These are phyloP conservation scores for Pristionchus pacificus DNA, from an alignment of 1,140 invertebrate species.

Conservation along the genomic window DNA sequence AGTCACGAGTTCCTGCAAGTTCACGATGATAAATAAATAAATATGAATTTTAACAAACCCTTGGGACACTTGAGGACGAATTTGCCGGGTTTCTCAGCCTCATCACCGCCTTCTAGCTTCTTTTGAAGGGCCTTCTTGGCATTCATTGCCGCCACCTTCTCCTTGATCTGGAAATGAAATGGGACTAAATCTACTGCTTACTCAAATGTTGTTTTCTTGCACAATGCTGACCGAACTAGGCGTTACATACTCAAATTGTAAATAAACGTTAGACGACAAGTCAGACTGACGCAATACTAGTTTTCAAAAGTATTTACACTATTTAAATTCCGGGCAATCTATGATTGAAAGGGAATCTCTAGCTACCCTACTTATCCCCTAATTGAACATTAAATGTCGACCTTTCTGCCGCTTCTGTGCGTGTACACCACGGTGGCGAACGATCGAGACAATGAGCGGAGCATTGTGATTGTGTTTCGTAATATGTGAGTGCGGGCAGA, in stretches of 20 bases:
- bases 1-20: slow-evolving; percentile 84
- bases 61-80: slow-evolving; percentile 47
- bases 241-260: too few species aligned
- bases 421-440: slow-evolving; percentile 30
- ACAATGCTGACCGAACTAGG: too few species aligned
- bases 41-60: slow-evolving; percentile 31
- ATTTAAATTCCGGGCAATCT: too few species aligned
- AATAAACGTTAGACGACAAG: neutral
- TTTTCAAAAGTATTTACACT: too few species aligned
- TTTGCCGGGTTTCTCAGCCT: slow-evolving; percentile 21
- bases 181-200: neutral
- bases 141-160: slow-evolving; percentile 22
- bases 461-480: neutral
- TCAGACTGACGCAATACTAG: neutral
- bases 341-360: too few species aligned
- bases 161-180: slow-evolving; percentile 35
- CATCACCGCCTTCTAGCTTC: slow-evolving; percentile 22
- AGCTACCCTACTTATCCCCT: too few species aligned
- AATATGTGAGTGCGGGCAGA: neutral
- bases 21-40: neutral
- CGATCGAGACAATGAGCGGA: neutral
- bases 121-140: too few species aligned
- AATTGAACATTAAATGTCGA: too few species aligned
- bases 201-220: neutral
- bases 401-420: slow-evolving; percentile 34